Conservation (phyloP, 1,140 invertebrate genomes). For the Hypsibius dujardini region DNA sequence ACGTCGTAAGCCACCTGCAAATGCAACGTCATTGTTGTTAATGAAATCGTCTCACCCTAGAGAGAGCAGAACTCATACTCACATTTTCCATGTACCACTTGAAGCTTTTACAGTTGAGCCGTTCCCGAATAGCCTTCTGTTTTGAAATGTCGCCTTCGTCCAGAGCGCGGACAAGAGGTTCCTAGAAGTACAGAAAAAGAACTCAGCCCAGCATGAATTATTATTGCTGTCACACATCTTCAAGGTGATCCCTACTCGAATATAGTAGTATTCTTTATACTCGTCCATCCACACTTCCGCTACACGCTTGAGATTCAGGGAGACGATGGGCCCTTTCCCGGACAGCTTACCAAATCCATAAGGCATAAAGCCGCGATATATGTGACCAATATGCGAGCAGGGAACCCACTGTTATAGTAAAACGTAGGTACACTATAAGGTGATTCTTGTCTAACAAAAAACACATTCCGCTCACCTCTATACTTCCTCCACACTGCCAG, state of each 20-base stretch:
- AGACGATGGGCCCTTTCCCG: slow-evolving; percentile 22
- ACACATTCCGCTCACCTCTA: neutral
- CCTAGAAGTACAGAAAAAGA: slow-evolving; percentile 4
- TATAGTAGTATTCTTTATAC: slow-evolving; percentile 89
- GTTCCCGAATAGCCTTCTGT: slow-evolving; percentile 47
- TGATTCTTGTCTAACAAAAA: neutral
- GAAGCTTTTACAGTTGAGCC: slow-evolving; percentile 71
- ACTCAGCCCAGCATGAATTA: neutral
- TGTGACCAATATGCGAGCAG: slow-evolving; percentile 89
- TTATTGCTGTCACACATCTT: neutral
- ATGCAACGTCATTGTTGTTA: neutral
- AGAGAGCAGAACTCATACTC: neutral
- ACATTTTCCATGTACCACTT: slow-evolving; percentile 95
- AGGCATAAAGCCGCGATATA: slow-evolving; percentile 42
- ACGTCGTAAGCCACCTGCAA: slow-evolving; percentile 58
- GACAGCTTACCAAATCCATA: neutral
- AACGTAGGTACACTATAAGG: neutral
- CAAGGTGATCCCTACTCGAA: slow-evolving; percentile 42
- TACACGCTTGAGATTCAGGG: slow-evolving; percentile 69
- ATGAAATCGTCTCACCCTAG: neutral
- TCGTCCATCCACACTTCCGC: slow-evolving; percentile 91
- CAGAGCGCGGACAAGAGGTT: slow-evolving; percentile 18
- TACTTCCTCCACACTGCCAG: slow-evolving; percentile 84
- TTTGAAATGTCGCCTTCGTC: slow-evolving; percentile 35
- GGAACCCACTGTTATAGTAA: slow-evolving; percentile 86